Percentiles rank a stretch among this genome's conserved stretches.
Evolutionary conservation across 2,797 vertebrate species (phyloP).

Genomic region (Acestrorhynchus altus): DNA sequence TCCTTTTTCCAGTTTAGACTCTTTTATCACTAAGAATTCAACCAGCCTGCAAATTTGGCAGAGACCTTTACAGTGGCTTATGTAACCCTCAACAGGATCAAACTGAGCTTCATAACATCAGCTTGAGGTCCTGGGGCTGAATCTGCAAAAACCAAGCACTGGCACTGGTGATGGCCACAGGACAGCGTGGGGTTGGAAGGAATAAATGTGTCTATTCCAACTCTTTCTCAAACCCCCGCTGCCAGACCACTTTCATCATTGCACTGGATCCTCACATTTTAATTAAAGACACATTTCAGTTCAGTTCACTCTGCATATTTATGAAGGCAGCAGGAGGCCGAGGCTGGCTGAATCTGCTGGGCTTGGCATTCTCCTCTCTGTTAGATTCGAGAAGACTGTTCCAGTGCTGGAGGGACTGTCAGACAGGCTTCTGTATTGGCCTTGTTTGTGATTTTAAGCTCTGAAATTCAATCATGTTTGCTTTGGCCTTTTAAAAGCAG

Average conservation of each 20-base stretch:
- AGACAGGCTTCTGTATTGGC: conserved; percentile 66
- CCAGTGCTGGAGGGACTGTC: conserved; percentile 11
- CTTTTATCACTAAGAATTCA: background rate
- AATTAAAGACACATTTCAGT: conserved; percentile 82
- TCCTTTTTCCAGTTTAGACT: conserved; percentile 27
- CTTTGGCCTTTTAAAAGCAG: conserved; percentile 78
- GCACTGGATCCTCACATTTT: conserved; percentile 77
- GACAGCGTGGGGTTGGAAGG: background rate
- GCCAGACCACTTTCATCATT: conserved; percentile 72
- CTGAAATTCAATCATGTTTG: conserved; percentile 78
- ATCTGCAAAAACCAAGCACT: background rate
- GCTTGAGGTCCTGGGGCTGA: background rate
- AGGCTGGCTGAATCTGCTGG: conserved; percentile 70
- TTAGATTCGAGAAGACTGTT: background rate
- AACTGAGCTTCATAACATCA: background rate
- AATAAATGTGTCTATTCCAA: background rate
- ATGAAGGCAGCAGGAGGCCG: conserved; percentile 74
- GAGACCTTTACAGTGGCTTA: too few species aligned
- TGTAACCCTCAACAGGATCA: background rate
- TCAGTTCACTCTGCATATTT: conserved; percentile 83
- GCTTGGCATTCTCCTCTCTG: conserved; percentile 35
- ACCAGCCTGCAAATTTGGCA: background rate
- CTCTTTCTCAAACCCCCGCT: conserved; percentile 57
- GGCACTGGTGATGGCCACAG: background rate
- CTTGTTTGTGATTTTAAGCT: conserved; percentile 81